Evolutionary conservation across 2,113 vertebrate genomes (phyloP), one percentile per base, ranked within the genome.

Genomic region (Eidolon helvum): DNA sequence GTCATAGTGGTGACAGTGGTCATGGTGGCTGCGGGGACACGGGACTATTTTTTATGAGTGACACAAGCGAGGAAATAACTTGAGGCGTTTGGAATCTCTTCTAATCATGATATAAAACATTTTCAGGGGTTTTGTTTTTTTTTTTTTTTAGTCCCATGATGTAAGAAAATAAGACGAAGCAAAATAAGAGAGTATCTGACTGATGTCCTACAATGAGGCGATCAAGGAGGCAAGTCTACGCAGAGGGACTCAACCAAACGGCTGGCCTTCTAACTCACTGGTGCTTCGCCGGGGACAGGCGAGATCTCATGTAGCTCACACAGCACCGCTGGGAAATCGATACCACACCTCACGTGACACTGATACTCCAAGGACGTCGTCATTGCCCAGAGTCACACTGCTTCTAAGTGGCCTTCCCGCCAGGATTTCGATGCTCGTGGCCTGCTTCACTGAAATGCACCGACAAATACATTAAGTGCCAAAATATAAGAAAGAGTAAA

Each of bases 1-100:
- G 2, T 50, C 10, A 1, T 7, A 16, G 48, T 2, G 38, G 19
- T 53, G 21, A 59, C 12, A 11, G 48, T 0, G 19, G 15, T 7
- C 10, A 28, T 43, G 24, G 68, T 10, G 38, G n/a, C 10, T 2
- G 10, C 7, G 8, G 83, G 19, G 14, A 19, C 45, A 19, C 8
- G 1, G 35, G 12, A 21, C 2, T 38, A 43, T 71, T 91, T 65
- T 59, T 78, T 65, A 1, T 7, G 16, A 63, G 30, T n/a, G 12
- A 45, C 8, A 35, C 48, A 55, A 92, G 69, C 61, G 24, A 61
- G 74, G n/a, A 63, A 18, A 55, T 24, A 77, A 33, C 7, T 12
- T 30, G 61, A 12, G 5, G 59, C 7, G 2, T 75, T 40, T 22
- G 35, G 19, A 28, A 72, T 6, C 6, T 57, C 79, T 94, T 87